A percentile compares a stretch with the other conserved stretches of the same genome.
phyloP scores from a whole-genome alignment of 2,113 vertebrate species.

The Aramus guarauna region DNA sequence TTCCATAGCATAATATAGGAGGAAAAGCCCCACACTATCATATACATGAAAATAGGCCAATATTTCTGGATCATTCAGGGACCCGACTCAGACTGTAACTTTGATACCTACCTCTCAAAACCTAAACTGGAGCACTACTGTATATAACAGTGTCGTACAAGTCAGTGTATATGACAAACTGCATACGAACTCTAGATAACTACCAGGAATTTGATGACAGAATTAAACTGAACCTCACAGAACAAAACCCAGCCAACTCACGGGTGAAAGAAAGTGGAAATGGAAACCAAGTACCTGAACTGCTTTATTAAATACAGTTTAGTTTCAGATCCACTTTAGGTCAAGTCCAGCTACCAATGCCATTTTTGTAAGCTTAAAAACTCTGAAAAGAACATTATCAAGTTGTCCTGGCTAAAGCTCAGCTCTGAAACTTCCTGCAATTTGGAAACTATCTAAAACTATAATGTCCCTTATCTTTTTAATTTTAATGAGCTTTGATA shows the following conservation, averaged over 20 bases:
- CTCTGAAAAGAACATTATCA: background rate
- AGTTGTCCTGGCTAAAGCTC: background rate
- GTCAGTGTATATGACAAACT: background rate
- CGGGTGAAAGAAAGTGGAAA: background rate
- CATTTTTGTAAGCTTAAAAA: background rate
- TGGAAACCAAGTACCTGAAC: background rate
- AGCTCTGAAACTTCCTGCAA: background rate
- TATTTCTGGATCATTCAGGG: background rate
- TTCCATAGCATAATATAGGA: background rate
- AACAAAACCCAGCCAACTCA: background rate
- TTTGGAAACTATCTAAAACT: background rate
- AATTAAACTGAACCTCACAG: background rate
- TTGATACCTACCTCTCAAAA: background rate
- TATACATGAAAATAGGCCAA: background rate
- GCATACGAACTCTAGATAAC: fast-evolving
- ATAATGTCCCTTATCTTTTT: too few species aligned
- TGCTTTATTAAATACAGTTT: background rate
- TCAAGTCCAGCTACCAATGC: background rate
- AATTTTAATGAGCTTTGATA: background rate
- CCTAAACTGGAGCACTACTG: background rate
- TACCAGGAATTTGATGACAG: background rate
- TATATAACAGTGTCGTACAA: background rate
- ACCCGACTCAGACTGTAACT: background rate
- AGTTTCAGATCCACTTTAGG: background rate
- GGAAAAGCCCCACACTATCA: background rate